phyloP scores from a whole-genome alignment of 2,888 invertebrate genomes.

The Watsonalla binaria region DNA sequence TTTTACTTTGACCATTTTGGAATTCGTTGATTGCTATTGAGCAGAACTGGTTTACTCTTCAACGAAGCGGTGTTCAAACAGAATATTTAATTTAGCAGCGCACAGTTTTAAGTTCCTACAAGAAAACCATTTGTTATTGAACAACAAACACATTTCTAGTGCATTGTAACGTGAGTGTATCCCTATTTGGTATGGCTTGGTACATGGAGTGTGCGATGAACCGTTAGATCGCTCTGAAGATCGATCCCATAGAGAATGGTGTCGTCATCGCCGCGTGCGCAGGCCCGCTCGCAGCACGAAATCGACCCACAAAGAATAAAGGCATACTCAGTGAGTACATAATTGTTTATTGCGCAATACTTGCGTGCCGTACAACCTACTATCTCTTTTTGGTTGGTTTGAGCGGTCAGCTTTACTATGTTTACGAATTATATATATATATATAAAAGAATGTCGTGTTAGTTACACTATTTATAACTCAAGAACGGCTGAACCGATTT shows the following conservation, averaged over 20 bases:
- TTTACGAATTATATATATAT: too few species aligned
- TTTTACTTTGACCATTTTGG: too few species aligned
- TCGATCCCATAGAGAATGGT: constrained; percentile 73
- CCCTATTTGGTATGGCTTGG: background rate
- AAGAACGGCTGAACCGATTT: too few species aligned
- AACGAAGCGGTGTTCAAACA: background rate
- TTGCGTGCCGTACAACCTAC: constrained; percentile 11
- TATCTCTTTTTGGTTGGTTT: background rate
- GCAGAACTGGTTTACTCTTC: too few species aligned
- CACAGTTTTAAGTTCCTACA: background rate
- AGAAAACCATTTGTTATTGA: background rate
- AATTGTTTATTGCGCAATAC: constrained; percentile 9
- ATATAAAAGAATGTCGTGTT: too few species aligned
- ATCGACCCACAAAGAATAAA: constrained; percentile 74
- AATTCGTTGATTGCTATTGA: too few species aligned
- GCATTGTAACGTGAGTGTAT: background rate
- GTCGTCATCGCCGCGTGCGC: constrained; percentile 74
- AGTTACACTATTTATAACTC: too few species aligned
- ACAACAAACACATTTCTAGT: background rate
- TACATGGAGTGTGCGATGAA: constrained; percentile 20
- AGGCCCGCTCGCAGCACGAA: constrained; percentile 64
- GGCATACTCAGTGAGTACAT: constrained; percentile 69
- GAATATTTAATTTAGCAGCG: background rate
- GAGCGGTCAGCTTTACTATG: background rate
- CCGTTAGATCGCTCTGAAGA: constrained; percentile 48